Evolutionary conservation across 2,113 vertebrate genomes (phyloP).

Genomic region (Carettochelys insculpta): DNA sequence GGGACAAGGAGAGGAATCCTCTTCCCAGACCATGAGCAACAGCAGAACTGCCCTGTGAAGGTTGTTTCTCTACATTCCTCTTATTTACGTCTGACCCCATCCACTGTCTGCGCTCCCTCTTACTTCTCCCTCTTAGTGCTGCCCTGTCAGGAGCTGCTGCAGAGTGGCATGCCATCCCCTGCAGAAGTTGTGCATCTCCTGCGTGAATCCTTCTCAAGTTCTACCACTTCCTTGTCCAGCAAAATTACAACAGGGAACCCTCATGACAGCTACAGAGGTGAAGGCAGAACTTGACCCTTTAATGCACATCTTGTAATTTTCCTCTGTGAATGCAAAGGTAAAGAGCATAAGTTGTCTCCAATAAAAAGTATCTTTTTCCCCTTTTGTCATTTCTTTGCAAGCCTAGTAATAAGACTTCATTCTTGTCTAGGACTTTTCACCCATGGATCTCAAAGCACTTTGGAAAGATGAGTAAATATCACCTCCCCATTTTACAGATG

Average conservation of each 20-base stretch:
- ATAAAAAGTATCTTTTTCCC: neutral
- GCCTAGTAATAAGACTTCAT: neutral
- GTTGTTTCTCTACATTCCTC: neutral
- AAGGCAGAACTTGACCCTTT: neutral
- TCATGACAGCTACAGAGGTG: neutral
- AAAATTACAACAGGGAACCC: neutral
- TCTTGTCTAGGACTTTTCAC: neutral
- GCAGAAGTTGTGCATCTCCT: neutral
- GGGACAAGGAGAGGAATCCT: neutral
- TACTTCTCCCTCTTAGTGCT: neutral
- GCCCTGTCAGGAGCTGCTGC: too few species aligned
- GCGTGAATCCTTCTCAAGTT: neutral
- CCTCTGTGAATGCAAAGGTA: neutral
- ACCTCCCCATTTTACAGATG: neutral
- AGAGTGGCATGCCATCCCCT: neutral
- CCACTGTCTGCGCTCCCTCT: neutral
- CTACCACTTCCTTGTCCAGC: neutral
- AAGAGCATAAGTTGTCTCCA: neutral
- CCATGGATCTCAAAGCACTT: neutral
- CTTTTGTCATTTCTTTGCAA: neutral
- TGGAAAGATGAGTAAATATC: neutral
- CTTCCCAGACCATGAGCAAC: neutral
- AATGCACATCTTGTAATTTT: accelerated
- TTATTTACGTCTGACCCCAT: neutral
- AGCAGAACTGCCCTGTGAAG: neutral